Base-by-base conservation (phyloP, 37 sponge, comb jelly and placozoan species). In the Chondrosia reniformis region DNA sequence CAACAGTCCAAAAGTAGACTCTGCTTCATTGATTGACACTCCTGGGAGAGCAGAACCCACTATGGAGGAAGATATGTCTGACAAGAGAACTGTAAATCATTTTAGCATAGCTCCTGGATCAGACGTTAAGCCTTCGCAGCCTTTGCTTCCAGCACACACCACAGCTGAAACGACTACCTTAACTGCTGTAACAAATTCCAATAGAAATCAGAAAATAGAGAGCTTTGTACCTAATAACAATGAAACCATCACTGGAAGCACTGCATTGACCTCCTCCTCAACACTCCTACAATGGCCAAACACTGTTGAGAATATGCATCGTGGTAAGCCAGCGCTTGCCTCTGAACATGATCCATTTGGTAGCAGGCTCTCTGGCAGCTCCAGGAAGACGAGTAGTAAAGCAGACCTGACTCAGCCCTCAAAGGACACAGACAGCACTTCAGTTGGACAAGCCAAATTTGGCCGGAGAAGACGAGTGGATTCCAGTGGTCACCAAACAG, bases 311-410 rank as follows among this genome's bases (percentile, higher is more conserved):
- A 93, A 93, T 71, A 65, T 93, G 85, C 85, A 93, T 54, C 43
- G 59, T 7, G 94, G 94, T 3, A 69, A 62, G 54, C 94, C 94
- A 40, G 90, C 94, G 9, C 43, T 79, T 44, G 80, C 90, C 5
- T 85, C 80, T 37, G 81, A 75, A 6, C 80, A 89, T 33, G 90
- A 93, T 63, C 87, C 86, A 40, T 90, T 83, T 79, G 91, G 87
- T 0, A 67, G 40, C n/a, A 64, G 67, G 30, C 40, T 45, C 28
- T 66, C 76, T 12, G 72, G 72, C 1, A 34, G 36, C 2, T 22
- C 22, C 43, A 40, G n/a, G 10, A 69, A 24, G 72, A 37, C 15
- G 3, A 69, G 42, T 7, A 36, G 22, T 21, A 36, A 30, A 21
- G 6, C 56, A 2, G 37, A 76, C 22, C 4, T 13, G 17, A 13